Base-by-base conservation (phyloP, 2,888 invertebrate species). In the Calameuta pallipes region DNA sequence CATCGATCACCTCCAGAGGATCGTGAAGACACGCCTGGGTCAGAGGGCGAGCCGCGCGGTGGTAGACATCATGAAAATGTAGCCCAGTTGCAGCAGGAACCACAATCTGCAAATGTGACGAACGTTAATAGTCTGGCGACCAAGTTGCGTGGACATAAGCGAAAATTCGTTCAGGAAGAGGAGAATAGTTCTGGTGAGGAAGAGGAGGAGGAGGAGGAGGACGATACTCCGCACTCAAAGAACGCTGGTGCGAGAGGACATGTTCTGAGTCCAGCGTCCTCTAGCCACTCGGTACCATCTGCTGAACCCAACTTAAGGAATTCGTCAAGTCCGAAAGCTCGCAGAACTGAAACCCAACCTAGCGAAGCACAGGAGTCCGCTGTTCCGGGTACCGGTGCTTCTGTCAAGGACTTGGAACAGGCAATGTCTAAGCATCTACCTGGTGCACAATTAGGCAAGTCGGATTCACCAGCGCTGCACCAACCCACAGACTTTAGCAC, bases 401-500 rank as follows among this genome's bases (percentile, higher is more conserved):
- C 97, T 1, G 97, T 98, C 0, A 97, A 98, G 92, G 98, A 98
- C 87, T 93, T 98, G 85, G 98, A 98, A 91, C 97, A 98, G 89
- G 98, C 97, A 74, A 98, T 98, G 98, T 98, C 98, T 33, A 98
- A 98, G 89, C 98, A 98, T 92, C 92, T 98, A 79, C 97, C 97
- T 0, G 92, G 93, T 4, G 90, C 92, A 4, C 93, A 93, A 79
- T 92, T 94, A 3, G 88, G 86, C 76, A 93, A 94, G 36, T 89
- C 92, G 0, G 90, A 91, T 75, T 92, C 94, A 0, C 93, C 93
- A 12, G 93, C 94, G 12, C 92, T 92, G n/a, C 95, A 95, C 87
- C 94, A 95, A 86, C 95, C 96, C 1, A 97, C 97, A 0, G 97
- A 97, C 89, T 97, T 97, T 89, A 97, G 97, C 84, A 96, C 97